A percentile compares a stretch with the other conserved stretches of the same genome.
These are phyloP conservation scores for Sturmia bella DNA, from an alignment of 2,888 invertebrate species.

Conservation along the genomic window DNA sequence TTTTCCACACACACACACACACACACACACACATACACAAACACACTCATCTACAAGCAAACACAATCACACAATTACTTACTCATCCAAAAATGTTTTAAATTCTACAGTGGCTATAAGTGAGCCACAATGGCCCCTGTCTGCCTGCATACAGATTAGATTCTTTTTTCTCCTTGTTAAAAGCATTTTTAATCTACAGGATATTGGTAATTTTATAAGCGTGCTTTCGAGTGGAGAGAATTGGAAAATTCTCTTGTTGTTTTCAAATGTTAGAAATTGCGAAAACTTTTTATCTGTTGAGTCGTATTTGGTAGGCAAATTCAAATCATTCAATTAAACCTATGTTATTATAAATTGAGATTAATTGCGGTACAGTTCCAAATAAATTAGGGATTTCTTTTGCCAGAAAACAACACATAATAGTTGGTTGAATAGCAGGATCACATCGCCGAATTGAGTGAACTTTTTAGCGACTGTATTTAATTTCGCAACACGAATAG, in stretches of 20 bases:
- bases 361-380: too few relatives aligned
- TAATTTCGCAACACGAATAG: too few relatives aligned
- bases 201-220: constrained; percentile 13
- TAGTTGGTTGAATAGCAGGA: too few relatives aligned
- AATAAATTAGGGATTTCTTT: too few relatives aligned
- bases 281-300: not conserved
- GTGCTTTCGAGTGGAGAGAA: not conserved
- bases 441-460: too few relatives aligned
- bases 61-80: constrained; percentile 9
- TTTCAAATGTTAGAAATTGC: not conserved
- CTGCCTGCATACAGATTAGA: not conserved
- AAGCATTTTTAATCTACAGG: constrained; percentile 14
- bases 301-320: not conserved
- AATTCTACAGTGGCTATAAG: constrained; percentile 38
- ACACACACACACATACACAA: not conserved
- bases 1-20: constrained; percentile 15
- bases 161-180: not conserved
- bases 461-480: too few relatives aligned
- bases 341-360: too few relatives aligned
- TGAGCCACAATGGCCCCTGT: constrained; percentile 14
- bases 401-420: too few relatives aligned
- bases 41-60: constrained; percentile 9
- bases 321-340: too few relatives aligned
- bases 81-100: constrained; percentile 30
- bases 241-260: not conserved